phyloP scores from a whole-genome alignment of 2,797 vertebrate species.

The Tokudaia muenninki region DNA sequence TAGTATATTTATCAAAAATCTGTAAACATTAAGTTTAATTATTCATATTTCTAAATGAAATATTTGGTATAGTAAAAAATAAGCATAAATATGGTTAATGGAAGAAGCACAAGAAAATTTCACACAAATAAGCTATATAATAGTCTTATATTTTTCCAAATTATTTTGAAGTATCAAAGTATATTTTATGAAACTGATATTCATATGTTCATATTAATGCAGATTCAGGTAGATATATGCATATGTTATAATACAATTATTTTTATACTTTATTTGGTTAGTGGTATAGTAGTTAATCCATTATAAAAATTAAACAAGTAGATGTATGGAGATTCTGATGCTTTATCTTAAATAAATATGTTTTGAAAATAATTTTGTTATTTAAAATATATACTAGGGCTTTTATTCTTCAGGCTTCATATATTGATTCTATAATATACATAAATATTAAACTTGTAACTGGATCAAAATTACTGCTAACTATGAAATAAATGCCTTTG shows the following conservation, averaged over 20 bases:
- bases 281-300: neutral
- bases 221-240: neutral
- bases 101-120: neutral
- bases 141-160: neutral
- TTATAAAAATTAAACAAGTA: neutral
- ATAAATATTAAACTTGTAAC: neutral
- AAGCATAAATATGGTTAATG: neutral
- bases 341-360: neutral
- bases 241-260: neutral
- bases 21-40: neutral
- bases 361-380: neutral
- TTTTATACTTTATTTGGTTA: neutral
- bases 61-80: neutral
- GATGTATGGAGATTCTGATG: neutral
- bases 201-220: neutral
- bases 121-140: neutral
- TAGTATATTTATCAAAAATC: neutral
- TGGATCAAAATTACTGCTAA: neutral
- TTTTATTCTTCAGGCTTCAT: too few relatives aligned
- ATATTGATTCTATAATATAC: too few relatives aligned
- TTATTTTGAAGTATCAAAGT: neutral
- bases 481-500: conserved; percentile 14
- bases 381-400: neutral
- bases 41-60: neutral
- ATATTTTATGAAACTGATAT: neutral